Evolutionary conservation across 2,797 vertebrate genomes (phyloP).

Genomic region (Pseudocheirus occidentalis): DNA sequence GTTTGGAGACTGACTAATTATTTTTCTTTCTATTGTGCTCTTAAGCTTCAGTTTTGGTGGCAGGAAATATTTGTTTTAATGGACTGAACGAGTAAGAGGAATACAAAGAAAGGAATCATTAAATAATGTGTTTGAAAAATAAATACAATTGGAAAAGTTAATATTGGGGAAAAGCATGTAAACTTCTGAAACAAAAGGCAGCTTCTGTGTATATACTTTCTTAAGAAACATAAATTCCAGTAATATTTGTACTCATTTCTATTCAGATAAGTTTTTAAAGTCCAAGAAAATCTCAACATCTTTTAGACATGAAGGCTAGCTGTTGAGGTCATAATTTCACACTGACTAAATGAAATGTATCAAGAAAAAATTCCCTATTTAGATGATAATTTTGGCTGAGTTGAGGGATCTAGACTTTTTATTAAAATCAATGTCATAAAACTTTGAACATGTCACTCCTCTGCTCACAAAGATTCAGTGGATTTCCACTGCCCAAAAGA

Average conservation of each 20-base stretch:
- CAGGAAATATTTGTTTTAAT: not conserved
- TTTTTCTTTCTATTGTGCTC: slow-evolving; percentile 6
- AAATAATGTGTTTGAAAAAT: not conserved
- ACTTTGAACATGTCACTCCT: not conserved
- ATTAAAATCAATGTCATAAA: not conserved
- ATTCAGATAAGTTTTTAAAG: not conserved
- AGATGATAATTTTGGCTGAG: not conserved
- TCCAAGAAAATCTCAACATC: not conserved
- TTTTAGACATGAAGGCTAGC: not conserved
- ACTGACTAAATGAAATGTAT: not conserved
- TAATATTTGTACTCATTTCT: not conserved
- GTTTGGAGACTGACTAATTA: slow-evolving; percentile 13
- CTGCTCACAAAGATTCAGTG: not conserved
- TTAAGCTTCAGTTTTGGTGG: not conserved
- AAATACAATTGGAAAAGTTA: not conserved
- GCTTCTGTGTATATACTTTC: not conserved
- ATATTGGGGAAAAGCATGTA: not conserved
- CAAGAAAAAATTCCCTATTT: not conserved
- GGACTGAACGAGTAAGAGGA: not conserved
- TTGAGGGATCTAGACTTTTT: not conserved
- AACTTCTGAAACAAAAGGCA: not conserved
- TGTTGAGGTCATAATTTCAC: not conserved
- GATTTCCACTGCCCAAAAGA: not conserved
- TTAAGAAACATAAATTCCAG: not conserved
- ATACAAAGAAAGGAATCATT: not conserved